Evolutionary conservation across 2,797 vertebrate species (phyloP).

Genomic region (Oreochromis mossambicus): DNA sequence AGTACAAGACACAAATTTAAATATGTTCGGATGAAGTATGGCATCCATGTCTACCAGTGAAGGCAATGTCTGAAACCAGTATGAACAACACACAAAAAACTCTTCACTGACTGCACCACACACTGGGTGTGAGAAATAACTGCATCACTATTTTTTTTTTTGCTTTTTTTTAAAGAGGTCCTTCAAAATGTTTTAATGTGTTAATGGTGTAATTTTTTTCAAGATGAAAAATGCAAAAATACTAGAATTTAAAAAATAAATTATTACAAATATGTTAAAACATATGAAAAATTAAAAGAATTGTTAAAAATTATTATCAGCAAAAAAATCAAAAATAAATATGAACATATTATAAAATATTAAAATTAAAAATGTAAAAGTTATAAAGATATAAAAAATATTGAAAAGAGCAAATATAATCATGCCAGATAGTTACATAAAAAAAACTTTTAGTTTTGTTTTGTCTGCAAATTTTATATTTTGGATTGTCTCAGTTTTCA

Average conservation of each 20-base stretch:
- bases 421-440: background rate
- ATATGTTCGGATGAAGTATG: background rate
- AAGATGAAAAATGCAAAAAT: background rate
- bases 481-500: background rate
- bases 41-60: background rate
- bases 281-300: background rate
- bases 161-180: no score
- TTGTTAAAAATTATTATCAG: background rate
- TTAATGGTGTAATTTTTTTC: background rate
- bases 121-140: background rate
- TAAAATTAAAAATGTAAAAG: background rate
- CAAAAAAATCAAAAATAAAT: fast-evolving
- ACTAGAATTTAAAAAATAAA: background rate
- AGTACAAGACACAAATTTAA: background rate
- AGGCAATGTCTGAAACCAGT: background rate
- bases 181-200: background rate
- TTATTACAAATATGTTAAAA: background rate
- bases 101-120: background rate
- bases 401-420: background rate
- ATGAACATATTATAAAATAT: background rate
- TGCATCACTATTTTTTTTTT: background rate
- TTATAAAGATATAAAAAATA: background rate
- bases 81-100: background rate
- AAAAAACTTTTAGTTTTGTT: background rate
- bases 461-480: background rate